phyloP scores from a whole-genome alignment of 30 jellyfish, hydroid and myxozoan species.

The Aurelia aurita region DNA sequence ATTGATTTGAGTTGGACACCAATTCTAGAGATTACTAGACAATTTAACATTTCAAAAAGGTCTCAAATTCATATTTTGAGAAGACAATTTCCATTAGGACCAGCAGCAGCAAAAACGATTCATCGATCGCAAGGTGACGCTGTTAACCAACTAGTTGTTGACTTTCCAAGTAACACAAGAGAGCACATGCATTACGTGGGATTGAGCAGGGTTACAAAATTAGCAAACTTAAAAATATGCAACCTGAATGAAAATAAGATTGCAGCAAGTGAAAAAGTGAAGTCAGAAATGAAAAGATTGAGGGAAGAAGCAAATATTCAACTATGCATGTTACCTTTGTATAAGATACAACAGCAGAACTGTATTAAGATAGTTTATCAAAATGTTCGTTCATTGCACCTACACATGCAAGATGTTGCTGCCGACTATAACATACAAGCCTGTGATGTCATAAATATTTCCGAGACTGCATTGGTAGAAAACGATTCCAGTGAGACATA shows the following conservation, averaged over 20 bases:
- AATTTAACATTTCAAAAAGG: conserved; percentile 1
- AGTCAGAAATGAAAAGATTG: conserved; percentile 18
- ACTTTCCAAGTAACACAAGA: neutral
- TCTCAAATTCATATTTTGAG: neutral
- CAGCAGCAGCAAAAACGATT: conserved; percentile 35
- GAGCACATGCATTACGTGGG: conserved; percentile 38
- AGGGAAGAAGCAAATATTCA: neutral
- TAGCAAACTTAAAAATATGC: neutral
- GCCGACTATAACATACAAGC: conserved; percentile 15
- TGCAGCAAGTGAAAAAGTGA: conserved; percentile 6
- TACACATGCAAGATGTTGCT: neutral
- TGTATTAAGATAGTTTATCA: conserved; percentile 7
- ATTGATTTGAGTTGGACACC: conserved; percentile 28
- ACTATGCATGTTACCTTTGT: neutral
- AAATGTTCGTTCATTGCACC: conserved; percentile 12
- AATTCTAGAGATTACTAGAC: conserved; percentile 11
- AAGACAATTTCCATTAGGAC: conserved; percentile 29
- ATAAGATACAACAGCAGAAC: neutral
- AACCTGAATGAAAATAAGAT: neutral
- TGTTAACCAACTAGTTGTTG: neutral
- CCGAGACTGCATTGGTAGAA: neutral
- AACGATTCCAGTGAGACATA: neutral
- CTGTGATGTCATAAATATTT: conserved; percentile 10
- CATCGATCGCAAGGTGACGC: conserved; percentile 43
- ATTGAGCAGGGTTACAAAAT: conserved; percentile 11